These are phyloP conservation scores for Tupaia tana DNA, from an alignment of 2,113 vertebrate species.

Conservation along the genomic window DNA sequence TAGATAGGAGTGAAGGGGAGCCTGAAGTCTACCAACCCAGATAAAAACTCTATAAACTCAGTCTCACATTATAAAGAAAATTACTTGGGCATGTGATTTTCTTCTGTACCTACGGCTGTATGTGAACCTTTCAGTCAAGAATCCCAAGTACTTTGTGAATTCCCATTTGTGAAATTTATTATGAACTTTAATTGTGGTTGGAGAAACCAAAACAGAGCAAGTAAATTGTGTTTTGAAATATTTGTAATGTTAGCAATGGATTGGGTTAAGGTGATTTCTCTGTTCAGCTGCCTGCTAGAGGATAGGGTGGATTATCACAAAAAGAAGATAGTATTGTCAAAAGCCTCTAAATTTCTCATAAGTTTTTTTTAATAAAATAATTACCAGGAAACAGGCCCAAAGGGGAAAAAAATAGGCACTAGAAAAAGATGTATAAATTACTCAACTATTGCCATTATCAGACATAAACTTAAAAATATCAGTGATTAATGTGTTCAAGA, in stretches of 20 bases:
- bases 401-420: background rate
- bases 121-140: background rate
- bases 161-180: background rate
- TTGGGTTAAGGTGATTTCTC: background rate
- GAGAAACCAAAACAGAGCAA: constrained; percentile 11
- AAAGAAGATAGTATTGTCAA: background rate
- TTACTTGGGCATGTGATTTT: background rate
- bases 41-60: background rate
- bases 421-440: background rate
- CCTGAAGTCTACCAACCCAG: background rate
- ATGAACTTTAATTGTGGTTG: background rate
- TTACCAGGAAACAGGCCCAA: background rate
- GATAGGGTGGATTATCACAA: background rate
- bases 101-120: background rate
- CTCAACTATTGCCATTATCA: background rate
- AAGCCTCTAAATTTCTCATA: background rate
- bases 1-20: background rate
- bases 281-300: background rate
- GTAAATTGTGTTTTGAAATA: constrained; percentile 34
- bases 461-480: background rate
- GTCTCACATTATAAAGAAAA: background rate
- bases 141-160: background rate
- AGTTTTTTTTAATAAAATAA: too few species aligned
- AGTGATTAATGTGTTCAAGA: background rate
- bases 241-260: background rate